Percentiles rank a stretch among this genome's conserved stretches.
Evolutionary conservation across 1,140 invertebrate genomes (phyloP).

Genomic region (Venturia canescens): DNA sequence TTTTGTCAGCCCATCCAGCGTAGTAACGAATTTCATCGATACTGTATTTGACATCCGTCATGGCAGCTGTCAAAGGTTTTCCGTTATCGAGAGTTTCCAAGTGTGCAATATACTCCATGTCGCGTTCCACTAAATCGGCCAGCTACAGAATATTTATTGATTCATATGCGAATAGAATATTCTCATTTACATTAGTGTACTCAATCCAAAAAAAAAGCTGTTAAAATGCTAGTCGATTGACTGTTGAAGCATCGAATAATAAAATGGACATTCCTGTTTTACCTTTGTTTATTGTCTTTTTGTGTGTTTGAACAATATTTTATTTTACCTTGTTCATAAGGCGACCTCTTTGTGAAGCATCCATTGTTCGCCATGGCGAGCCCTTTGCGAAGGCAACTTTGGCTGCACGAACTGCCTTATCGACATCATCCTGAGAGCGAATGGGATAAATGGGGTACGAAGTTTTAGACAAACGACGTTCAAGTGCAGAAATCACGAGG

Average conservation of each 20-base stretch:
- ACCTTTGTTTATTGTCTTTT: no score
- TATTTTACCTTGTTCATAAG: conserved; percentile 84
- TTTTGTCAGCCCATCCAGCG: conserved; percentile 95
- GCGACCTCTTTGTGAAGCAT: conserved; percentile 83
- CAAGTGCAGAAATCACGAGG: no score
- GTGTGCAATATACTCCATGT: conserved; percentile 83
- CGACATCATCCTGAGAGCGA: conserved; percentile 83
- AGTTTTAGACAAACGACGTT: no score
- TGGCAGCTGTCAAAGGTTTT: conserved; percentile 85
- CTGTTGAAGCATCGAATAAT: no score
- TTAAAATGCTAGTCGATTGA: no score
- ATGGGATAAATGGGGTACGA: neutral
- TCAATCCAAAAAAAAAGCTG: no score
- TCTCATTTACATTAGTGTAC: no score
- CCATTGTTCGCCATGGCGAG: conserved; percentile 88
- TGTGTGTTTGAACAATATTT: no score
- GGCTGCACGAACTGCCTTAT: conserved; percentile 87
- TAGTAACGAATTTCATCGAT: conserved; percentile 87
- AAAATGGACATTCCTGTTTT: neutral
- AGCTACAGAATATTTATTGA: conserved; percentile 79
- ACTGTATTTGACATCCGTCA: conserved; percentile 82
- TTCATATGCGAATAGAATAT: no score
- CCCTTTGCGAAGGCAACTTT: conserved; percentile 84
- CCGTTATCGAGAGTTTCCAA: conserved; percentile 93
- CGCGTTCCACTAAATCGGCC: conserved; percentile 87